phyloP scores from a whole-genome alignment of 2,113 vertebrate genomes.

The Anhinga anhinga region DNA sequence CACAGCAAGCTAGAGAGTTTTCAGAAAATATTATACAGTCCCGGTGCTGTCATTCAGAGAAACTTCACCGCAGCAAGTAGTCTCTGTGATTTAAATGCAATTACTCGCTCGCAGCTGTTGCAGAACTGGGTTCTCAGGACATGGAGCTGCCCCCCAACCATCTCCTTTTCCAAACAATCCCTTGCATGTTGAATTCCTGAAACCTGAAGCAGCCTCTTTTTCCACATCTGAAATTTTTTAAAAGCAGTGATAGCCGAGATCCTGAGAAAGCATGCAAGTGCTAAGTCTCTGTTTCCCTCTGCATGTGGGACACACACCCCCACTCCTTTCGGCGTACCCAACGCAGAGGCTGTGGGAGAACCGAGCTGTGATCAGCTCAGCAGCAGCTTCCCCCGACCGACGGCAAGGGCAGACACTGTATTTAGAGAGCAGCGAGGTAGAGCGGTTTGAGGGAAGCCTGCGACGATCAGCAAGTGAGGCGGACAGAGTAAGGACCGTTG shows the following conservation, averaged over 20 bases:
- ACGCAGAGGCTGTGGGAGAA: neutral
- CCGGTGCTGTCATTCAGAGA: neutral
- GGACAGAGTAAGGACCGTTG: rapidly evolving
- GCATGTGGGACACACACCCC: rapidly evolving
- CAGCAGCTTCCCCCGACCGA: rapidly evolving
- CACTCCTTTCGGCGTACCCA: neutral
- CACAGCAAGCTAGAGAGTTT: neutral
- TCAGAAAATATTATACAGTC: neutral
- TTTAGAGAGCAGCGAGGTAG: rapidly evolving
- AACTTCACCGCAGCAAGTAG: neutral
- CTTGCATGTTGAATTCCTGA: neutral
- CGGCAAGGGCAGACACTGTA: rapidly evolving
- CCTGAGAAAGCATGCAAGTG: neutral
- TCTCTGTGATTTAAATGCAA: neutral
- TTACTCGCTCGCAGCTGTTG: neutral
- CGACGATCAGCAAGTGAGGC: neutral
- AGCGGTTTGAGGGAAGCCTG: neutral
- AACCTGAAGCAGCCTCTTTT: neutral
- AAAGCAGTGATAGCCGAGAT: neutral
- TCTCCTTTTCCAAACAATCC: neutral
- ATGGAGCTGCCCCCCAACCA: neutral
- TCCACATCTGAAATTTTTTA: neutral
- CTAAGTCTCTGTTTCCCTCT: neutral
- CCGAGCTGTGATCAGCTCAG: neutral
- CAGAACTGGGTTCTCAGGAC: neutral